A percentile compares a stretch with the other conserved stretches of the same genome.
These are phyloP conservation scores for Albula goreensis DNA, from an alignment of 2,113 vertebrate genomes.

Conservation along the genomic window DNA sequence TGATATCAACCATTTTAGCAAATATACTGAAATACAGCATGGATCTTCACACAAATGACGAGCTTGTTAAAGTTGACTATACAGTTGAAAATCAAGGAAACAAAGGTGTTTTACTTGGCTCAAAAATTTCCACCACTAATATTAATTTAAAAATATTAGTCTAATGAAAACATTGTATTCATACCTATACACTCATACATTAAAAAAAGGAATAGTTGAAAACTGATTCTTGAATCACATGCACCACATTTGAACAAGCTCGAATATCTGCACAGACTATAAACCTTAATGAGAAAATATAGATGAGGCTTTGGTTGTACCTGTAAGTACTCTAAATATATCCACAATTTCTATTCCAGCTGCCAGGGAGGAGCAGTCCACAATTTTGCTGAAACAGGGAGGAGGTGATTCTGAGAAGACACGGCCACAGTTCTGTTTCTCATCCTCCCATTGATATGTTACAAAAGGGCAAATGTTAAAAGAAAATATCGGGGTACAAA, in stretches of 20 bases:
- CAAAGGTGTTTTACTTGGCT: no score
- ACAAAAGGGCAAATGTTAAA: constrained; percentile 32
- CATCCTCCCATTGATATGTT: constrained; percentile 3
- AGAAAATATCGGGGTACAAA: constrained; percentile 32
- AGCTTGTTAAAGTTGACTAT: background rate
- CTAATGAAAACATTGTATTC: no score
- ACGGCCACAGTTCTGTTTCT: constrained; percentile 5
- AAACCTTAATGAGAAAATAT: background rate
- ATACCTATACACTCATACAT: no score
- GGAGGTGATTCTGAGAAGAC: background rate
- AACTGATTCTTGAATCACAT: background rate
- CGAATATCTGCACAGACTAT: background rate
- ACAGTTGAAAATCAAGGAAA: no score
- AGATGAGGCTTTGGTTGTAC: background rate
- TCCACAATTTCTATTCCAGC: background rate
- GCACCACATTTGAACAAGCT: background rate
- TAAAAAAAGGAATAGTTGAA: no score
- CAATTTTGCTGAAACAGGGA: background rate
- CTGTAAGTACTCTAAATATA: background rate
- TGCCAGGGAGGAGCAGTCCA: background rate
- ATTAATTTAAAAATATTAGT: no score
- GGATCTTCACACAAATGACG: background rate
- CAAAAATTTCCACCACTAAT: no score
- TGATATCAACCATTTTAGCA: no score
- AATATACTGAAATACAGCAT: no score